phyloP scores from a whole-genome alignment of 2,888 invertebrate genomes.

The Corbicula japonica region DNA sequence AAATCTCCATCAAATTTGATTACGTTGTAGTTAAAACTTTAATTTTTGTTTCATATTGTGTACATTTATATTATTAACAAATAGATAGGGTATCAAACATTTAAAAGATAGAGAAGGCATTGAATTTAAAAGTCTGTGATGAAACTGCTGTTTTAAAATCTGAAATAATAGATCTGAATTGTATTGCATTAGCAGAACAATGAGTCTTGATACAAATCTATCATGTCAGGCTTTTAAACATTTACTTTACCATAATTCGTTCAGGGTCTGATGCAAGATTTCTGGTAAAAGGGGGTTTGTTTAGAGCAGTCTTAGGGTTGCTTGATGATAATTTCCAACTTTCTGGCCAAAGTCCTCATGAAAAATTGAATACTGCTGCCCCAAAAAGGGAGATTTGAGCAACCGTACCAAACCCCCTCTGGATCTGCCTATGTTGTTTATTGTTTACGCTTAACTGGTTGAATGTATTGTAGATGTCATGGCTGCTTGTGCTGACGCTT shows the following conservation, averaged over 20 bases:
- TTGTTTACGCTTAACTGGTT: background rate
- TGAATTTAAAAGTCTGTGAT: background rate
- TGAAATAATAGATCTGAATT: background rate
- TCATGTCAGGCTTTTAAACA: no score
- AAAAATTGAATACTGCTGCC: no score
- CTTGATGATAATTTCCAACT: no score
- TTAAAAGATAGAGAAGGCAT: background rate
- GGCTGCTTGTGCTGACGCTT: background rate
- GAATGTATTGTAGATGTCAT: background rate
- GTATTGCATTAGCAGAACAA: background rate
- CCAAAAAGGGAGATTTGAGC: no score
- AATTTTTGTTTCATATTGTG: background rate
- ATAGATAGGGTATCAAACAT: background rate
- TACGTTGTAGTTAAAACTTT: slow-evolving; percentile 47
- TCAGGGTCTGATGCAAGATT: no score
- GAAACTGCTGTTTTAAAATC: background rate
- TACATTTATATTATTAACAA: background rate
- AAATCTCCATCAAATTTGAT: slow-evolving; percentile 63
- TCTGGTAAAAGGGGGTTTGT: no score
- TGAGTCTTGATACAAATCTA: background rate
- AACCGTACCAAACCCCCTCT: background rate
- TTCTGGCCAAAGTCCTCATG: no score
- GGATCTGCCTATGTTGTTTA: background rate
- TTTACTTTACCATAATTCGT: no score
- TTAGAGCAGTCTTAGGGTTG: no score